Percentiles rank a stretch among this genome's conserved stretches.
Conservation (phyloP, 2,113 vertebrate genomes). For the Rafetus swinhoei region DNA sequence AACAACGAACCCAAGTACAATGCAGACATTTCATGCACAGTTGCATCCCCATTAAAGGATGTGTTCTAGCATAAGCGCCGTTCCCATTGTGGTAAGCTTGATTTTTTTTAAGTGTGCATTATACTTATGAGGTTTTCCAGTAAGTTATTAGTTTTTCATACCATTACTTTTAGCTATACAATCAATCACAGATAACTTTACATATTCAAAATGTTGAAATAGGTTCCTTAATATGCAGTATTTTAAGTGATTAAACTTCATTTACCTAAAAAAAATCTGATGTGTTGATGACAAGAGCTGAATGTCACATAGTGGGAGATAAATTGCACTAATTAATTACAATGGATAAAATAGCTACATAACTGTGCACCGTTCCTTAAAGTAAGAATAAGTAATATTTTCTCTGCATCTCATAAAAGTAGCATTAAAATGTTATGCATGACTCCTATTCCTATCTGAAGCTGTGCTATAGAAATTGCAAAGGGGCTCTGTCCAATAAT, state of each 20-base stretch:
- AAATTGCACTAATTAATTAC: slow-evolving; percentile 64
- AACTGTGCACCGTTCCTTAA: slow-evolving; percentile 35
- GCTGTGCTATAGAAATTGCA: slow-evolving; percentile 24
- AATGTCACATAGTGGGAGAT: slow-evolving; percentile 62
- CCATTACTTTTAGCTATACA: slow-evolving; percentile 57
- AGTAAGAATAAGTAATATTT: slow-evolving; percentile 34
- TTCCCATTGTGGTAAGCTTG: slow-evolving; percentile 62
- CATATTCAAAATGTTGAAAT: slow-evolving; percentile 67
- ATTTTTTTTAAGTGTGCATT: slow-evolving; percentile 66
- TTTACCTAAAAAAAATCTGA: slow-evolving; percentile 51
- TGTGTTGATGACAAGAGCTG: slow-evolving; percentile 25
- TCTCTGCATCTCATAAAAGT: slow-evolving; percentile 47
- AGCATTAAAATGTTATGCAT: slow-evolving; percentile 13
- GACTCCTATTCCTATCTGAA: slow-evolving; percentile 12
- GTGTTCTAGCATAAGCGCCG: slow-evolving; percentile 72
- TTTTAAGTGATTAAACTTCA: slow-evolving; percentile 62
- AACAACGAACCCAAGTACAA: slow-evolving; percentile 54
- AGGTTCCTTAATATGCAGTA: slow-evolving; percentile 47
- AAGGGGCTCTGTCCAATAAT: neutral
- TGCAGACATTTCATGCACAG: slow-evolving; percentile 68
- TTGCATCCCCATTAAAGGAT: slow-evolving; percentile 70
- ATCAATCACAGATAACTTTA: slow-evolving; percentile 69
- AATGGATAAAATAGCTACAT: slow-evolving; percentile 32
- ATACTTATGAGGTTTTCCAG: slow-evolving; percentile 64
- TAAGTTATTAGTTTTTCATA: slow-evolving; percentile 64